Evolutionary conservation across 2,888 invertebrate species (phyloP).

Genomic region (Chloroclysta siterata): DNA sequence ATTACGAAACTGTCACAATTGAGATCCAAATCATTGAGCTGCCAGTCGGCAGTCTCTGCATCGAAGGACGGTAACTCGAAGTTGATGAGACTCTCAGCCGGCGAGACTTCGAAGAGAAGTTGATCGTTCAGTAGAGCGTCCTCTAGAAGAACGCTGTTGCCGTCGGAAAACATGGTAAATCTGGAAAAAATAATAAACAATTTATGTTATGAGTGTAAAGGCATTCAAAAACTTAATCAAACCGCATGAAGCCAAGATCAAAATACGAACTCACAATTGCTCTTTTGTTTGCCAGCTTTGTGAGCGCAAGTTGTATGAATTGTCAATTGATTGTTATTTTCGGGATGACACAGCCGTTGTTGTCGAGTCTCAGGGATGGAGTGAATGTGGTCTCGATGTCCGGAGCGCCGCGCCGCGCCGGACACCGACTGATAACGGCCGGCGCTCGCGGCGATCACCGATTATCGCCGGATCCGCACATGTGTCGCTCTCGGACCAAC

Average conservation of each 20-base stretch:
- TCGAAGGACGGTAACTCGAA: conserved; percentile 71
- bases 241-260: conserved; percentile 13
- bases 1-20: conserved; percentile 72
- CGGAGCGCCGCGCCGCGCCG: conserved; percentile 53
- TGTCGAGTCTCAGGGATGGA: conserved; percentile 65
- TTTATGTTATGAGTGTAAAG: conserved; percentile 9
- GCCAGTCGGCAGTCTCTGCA: conserved; percentile 65
- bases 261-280: conserved; percentile 35
- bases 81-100: conserved; percentile 77
- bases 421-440: conserved; percentile 61
- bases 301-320: conserved; percentile 39
- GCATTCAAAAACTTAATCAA: conserved; percentile 14
- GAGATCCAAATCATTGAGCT: conserved; percentile 70
- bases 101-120: conserved; percentile 74
- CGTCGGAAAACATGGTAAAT: conserved; percentile 69
- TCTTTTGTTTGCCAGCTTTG: conserved; percentile 41
- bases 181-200: conserved; percentile 47
- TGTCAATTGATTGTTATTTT: conserved; percentile 43
- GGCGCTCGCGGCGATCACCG: conserved; percentile 59
- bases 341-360: conserved; percentile 64
- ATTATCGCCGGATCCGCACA: conserved; percentile 70
- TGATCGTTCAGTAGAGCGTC: conserved; percentile 72
- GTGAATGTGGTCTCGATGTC: conserved; percentile 60
- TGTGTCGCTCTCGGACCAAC: conserved; percentile 39
- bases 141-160: conserved; percentile 60